Evolutionary conservation across 2,888 invertebrate species (phyloP), one percentile per base, ranked within the genome.

Genomic region (Acronicta psi): DNA sequence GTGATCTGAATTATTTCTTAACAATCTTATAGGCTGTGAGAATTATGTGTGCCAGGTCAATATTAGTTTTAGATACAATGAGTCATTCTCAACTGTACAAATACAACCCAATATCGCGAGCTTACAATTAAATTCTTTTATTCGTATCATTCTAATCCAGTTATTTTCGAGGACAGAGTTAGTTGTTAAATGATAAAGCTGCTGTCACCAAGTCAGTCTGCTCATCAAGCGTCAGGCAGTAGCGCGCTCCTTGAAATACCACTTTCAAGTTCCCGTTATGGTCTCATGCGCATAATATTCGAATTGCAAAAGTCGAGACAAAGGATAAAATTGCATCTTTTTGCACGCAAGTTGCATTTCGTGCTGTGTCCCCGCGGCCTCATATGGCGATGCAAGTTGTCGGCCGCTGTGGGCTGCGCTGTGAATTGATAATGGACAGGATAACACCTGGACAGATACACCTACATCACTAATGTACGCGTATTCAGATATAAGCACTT

Each of bases 371-470:
- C 60, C 46, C 31, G 51, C 57, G 59, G 52, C 61, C 59, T 64
- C 70, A 64, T 75, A 78, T 65, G 72, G 78, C 47, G 58, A 36
- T 67, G 40, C 64, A 56, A 66, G 68, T 69, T 69, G 68, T 67
- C 51, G 50, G 59, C 55, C 55, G 55, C 60, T 60, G 57, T 62
- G 72, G 74, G 72, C 73, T 75, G 80, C 80, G 81, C 73, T 53
- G 62, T 79, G 90, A 88, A 89, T 88, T 86, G 86, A 86, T 87
- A 91, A 89, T 87, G 71, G 72, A 80, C 85, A 85, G 88, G 88
- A 89, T 89, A 89, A 89, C 90, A 91, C 88, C 89, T 90, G 89
- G 86, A 73, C 78, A 69, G 72, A 70, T 73, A 81, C 79, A 76
- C 80, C 80, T 78, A 81, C 82, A 60, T 50, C 59, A 59, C 49